A percentile compares a stretch with the other conserved stretches of the same genome.
phyloP scores from a whole-genome alignment of 2,888 invertebrate genomes.

The Leucania comma region DNA sequence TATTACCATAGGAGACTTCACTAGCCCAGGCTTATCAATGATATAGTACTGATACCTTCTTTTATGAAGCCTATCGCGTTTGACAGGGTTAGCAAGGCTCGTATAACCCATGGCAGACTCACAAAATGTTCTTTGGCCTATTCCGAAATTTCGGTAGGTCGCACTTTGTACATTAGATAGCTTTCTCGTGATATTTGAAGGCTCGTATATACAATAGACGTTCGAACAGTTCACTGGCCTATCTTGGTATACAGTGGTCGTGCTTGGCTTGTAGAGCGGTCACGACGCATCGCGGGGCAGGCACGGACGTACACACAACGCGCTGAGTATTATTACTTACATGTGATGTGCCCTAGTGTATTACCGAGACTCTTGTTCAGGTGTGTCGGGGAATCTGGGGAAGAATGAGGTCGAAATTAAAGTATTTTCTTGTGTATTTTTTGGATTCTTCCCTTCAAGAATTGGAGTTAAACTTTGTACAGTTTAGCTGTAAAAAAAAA shows the following conservation, averaged over 20 bases:
- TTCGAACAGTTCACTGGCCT: slow-evolving; percentile 34
- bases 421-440: background rate
- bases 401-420: background rate
- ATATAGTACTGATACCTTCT: background rate
- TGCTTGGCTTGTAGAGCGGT: slow-evolving; percentile 24
- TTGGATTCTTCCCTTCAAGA: too few relatives aligned
- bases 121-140: background rate
- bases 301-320: slow-evolving; percentile 75
- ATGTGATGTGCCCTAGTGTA: slow-evolving; percentile 58
- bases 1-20: background rate
- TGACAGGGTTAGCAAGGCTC: background rate
- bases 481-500: too few relatives aligned
- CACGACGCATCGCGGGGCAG: slow-evolving; percentile 49
- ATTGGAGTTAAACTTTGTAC: too few relatives aligned
- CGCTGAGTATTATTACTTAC: slow-evolving; percentile 85
- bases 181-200: background rate
- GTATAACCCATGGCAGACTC: background rate
- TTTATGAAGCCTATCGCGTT: background rate
- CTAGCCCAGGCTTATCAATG: background rate
- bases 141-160: background rate
- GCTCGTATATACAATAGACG: background rate
- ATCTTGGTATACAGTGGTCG: slow-evolving; percentile 31
- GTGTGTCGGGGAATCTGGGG: slow-evolving; percentile 69
- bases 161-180: background rate
- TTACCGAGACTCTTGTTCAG: slow-evolving; percentile 77